These are phyloP conservation scores for Trilocha varians DNA, from an alignment of 2,888 invertebrate species.

Conservation along the genomic window DNA sequence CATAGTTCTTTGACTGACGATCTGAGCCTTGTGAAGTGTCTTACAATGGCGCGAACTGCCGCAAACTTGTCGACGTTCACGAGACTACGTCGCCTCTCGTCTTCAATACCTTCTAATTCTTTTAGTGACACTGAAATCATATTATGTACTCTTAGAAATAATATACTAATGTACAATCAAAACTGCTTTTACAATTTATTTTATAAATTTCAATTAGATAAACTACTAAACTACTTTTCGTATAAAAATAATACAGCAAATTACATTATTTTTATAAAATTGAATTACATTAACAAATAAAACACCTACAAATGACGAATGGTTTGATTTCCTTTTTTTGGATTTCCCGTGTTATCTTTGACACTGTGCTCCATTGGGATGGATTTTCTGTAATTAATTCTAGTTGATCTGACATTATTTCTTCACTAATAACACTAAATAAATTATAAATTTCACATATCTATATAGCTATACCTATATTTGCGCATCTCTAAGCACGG, in stretches of 20 bases:
- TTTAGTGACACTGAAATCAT: constrained; percentile 47
- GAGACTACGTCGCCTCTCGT: constrained; percentile 48
- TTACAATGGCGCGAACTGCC: constrained; percentile 49
- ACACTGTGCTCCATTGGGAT: constrained; percentile 47
- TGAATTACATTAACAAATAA: too few relatives aligned
- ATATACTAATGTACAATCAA: too few relatives aligned
- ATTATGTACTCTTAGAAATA: neutral
- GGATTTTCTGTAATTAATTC: constrained; percentile 55
- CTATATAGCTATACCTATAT: too few relatives aligned
- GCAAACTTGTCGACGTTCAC: constrained; percentile 57
- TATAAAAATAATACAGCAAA: too few relatives aligned
- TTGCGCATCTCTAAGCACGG: too few relatives aligned
- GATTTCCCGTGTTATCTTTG: constrained; percentile 51
- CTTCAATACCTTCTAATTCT: constrained; percentile 58
- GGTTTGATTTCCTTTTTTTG: constrained; percentile 64
- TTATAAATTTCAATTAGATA: too few relatives aligned
- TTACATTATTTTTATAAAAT: too few relatives aligned
- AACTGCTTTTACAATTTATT: too few relatives aligned
- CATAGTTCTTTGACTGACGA: constrained; percentile 44
- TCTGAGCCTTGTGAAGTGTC: constrained; percentile 41
- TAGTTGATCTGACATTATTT: constrained; percentile 51
- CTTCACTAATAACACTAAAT: constrained; percentile 8
- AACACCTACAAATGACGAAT: constrained; percentile 50
- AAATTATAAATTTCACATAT: constrained; percentile 4
- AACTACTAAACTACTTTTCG: too few relatives aligned